These are phyloP conservation scores for Melanerpes aurifrons DNA, from an alignment of 2,113 vertebrate genomes.

Conservation along the genomic window DNA sequence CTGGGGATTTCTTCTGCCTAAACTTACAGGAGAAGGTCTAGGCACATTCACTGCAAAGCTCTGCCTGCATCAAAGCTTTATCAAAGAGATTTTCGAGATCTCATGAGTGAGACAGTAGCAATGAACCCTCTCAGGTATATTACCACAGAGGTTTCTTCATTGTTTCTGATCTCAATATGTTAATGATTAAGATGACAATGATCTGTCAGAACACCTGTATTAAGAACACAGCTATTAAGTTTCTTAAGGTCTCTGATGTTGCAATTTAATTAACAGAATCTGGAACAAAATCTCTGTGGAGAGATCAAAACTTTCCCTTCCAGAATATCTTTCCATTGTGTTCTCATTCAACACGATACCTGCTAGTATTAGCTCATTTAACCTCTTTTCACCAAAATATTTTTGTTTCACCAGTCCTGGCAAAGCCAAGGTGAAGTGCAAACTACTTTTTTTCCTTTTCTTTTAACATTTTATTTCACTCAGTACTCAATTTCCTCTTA, in stretches of 20 bases:
- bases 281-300: background rate
- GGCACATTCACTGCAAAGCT: background rate
- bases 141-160: background rate
- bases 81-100: conserved; percentile 6
- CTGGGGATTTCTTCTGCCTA: background rate
- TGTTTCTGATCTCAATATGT: background rate
- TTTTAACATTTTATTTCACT: background rate
- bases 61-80: conserved; percentile 30
- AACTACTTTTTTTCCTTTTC: background rate
- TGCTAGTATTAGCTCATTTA: background rate
- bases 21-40: background rate
- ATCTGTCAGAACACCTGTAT: background rate
- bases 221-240: background rate
- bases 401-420: background rate
- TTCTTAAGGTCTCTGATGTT: background rate
- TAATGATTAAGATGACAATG: background rate
- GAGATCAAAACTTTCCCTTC: background rate
- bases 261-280: background rate
- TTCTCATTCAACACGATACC: background rate
- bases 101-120: background rate
- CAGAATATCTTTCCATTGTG: background rate
- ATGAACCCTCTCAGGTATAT: background rate
- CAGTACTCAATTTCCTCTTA: background rate
- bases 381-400: background rate
- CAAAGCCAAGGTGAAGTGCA: background rate